Conservation (phyloP, 2,888 invertebrate genomes). For the Aphelenchoides bicaudatus region DNA sequence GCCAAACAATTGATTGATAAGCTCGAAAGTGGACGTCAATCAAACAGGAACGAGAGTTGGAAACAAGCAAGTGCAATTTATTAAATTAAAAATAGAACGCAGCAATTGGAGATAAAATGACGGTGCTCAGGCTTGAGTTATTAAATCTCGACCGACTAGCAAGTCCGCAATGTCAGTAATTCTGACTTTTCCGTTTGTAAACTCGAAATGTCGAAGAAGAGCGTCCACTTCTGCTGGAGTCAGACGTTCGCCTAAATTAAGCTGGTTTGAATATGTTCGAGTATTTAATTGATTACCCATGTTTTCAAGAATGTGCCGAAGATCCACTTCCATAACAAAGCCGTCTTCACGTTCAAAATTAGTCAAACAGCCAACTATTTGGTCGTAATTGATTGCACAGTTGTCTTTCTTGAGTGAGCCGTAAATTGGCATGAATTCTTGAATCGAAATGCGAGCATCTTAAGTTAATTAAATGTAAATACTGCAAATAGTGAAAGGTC, state of each 20-base stretch:
- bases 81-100: no score
- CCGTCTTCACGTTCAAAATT: conserved; percentile 54
- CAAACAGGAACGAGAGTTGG: no score
- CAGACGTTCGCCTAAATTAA: conserved; percentile 32
- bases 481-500: not conserved
- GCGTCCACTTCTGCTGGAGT: conserved; percentile 23
- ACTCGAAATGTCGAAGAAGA: conserved; percentile 12
- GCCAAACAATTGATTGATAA: no score
- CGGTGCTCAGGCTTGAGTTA: no score
- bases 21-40: no score
- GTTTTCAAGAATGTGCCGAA: conserved; percentile 40
- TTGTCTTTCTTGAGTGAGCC: conserved; percentile 42
- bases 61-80: no score
- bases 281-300: conserved; percentile 24
- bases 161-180: conserved; percentile 14
- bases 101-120: no score
- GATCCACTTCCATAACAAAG: conserved; percentile 34
- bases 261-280: no score
- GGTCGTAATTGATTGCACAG: conserved; percentile 29
- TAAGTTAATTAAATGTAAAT: not conserved
- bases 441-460: conserved; percentile 41
- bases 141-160: no score
- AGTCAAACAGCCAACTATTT: conserved; percentile 39
- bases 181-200: conserved; percentile 13
- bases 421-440: conserved; percentile 49